Evolutionary conservation across 2,888 invertebrate genomes (phyloP).

Genomic region (Yponomeuta cagnagella): DNA sequence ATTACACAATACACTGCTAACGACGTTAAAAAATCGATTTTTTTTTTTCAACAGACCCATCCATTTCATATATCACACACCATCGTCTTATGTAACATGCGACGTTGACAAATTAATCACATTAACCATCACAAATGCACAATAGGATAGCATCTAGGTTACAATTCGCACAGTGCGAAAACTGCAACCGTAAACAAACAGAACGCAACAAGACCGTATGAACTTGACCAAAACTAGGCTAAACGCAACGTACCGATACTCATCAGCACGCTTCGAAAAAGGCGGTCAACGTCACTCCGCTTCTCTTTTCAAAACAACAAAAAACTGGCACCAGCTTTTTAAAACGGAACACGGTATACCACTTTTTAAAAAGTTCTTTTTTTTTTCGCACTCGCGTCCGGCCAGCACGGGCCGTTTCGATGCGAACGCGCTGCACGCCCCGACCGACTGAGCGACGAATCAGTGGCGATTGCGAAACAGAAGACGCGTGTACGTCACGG

Average conservation of each 20-base stretch:
- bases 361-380: neutral
- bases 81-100: too few species aligned
- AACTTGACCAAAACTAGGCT: neutral
- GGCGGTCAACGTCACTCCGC: neutral
- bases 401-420: neutral
- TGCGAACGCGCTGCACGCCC: neutral
- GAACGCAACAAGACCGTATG: neutral
- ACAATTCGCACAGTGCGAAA: neutral
- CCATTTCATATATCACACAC: too few species aligned
- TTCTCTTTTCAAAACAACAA: neutral
- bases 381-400: neutral
- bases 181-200: neutral
- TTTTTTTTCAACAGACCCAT: too few species aligned
- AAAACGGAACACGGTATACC: neutral
- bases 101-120: neutral
- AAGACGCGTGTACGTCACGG: neutral
- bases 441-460: neutral
- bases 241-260: neutral
- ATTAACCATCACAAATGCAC: neutral
- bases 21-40: too few species aligned
- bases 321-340: neutral
- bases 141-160: neutral
- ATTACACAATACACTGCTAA: too few species aligned
- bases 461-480: neutral
- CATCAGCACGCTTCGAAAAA: neutral